phyloP scores from a whole-genome alignment of 2,888 invertebrate species.

The Drosophila macrospina region DNA sequence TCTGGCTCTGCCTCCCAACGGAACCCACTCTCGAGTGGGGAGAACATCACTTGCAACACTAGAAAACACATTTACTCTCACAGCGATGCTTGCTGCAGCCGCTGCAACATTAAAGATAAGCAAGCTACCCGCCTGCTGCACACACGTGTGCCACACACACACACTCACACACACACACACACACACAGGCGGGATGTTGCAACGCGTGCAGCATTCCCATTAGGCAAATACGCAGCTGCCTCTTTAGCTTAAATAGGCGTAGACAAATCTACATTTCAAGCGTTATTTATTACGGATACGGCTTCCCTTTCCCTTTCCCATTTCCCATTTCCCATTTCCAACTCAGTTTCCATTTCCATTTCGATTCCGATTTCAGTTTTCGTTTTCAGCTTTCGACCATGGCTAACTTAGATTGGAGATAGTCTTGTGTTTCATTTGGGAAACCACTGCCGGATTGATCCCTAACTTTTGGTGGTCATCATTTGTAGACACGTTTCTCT shows the following conservation, averaged over 20 bases:
- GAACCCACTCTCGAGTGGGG: not conserved
- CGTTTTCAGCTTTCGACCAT: slow-evolving; percentile 23
- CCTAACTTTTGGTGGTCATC: slow-evolving; percentile 56
- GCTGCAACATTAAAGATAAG: slow-evolving; percentile 64
- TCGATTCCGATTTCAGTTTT: slow-evolving; percentile 3
- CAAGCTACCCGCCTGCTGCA: not conserved
- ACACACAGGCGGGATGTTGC: slow-evolving; percentile 20
- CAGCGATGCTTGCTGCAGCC: slow-evolving; percentile 19
- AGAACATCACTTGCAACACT: slow-evolving; percentile 47
- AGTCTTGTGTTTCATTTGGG: slow-evolving; percentile 48
- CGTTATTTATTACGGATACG: slow-evolving; percentile 63
- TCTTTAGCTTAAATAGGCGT: slow-evolving; percentile 58
- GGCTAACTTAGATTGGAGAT: slow-evolving; percentile 67
- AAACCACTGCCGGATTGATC: slow-evolving; percentile 18
- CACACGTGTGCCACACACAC: slow-evolving; percentile 44
- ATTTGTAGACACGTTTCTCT: slow-evolving; percentile 65
- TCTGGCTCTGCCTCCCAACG: too few species aligned
- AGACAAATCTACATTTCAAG: slow-evolving; percentile 64
- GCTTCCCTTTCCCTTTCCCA: slow-evolving; percentile 4
- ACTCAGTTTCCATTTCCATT: slow-evolving; percentile 6
- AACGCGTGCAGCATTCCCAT: slow-evolving; percentile 65
- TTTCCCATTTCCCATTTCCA: too few species aligned
- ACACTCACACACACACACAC: too few species aligned
- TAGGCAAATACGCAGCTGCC: slow-evolving; percentile 64
- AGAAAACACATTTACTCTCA: slow-evolving; percentile 34